A percentile compares a stretch with the other conserved stretches of the same genome.
Evolutionary conservation across 1,140 invertebrate species (phyloP).

Genomic region (Macrobrachium nipponense): DNA sequence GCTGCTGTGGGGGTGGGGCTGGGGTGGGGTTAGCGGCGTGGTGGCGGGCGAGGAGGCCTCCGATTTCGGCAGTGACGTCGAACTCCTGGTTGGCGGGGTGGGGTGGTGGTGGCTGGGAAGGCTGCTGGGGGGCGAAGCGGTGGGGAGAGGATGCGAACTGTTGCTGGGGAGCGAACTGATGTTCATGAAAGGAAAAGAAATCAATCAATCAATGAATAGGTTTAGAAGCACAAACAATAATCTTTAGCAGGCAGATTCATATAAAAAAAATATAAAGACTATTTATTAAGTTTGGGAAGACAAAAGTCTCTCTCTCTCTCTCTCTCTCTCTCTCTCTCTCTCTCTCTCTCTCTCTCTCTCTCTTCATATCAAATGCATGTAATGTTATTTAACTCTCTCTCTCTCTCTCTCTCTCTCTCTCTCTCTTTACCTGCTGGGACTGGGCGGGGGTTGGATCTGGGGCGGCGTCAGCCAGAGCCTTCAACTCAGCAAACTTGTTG

Average conservation of each 20-base stretch:
- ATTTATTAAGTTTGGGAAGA: background rate
- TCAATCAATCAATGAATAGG: no score
- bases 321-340: background rate
- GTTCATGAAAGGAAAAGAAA: background rate
- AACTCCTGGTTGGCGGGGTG: background rate
- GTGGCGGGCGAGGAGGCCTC: background rate
- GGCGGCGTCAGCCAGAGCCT: conserved; percentile 60
- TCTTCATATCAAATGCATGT: no score
- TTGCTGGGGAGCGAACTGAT: background rate
- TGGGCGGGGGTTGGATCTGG: conserved; percentile 28
- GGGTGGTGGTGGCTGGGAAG: background rate
- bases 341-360: background rate
- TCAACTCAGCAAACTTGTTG: conserved; percentile 54
- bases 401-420: background rate
- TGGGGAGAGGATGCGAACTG: background rate
- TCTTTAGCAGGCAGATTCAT: background rate
- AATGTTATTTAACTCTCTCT: no score
- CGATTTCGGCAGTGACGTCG: conserved; percentile 12
- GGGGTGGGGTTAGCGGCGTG: conserved; percentile 3
- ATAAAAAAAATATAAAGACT: background rate
- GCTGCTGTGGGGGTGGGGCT: conserved; percentile 2
- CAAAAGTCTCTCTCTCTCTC: background rate
- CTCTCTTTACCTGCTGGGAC: background rate
- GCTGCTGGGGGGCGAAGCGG: conserved; percentile 7
- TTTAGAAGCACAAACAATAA: background rate